These are phyloP conservation scores for Atta texana DNA, from an alignment of 1,140 invertebrate genomes.

Conservation along the genomic window DNA sequence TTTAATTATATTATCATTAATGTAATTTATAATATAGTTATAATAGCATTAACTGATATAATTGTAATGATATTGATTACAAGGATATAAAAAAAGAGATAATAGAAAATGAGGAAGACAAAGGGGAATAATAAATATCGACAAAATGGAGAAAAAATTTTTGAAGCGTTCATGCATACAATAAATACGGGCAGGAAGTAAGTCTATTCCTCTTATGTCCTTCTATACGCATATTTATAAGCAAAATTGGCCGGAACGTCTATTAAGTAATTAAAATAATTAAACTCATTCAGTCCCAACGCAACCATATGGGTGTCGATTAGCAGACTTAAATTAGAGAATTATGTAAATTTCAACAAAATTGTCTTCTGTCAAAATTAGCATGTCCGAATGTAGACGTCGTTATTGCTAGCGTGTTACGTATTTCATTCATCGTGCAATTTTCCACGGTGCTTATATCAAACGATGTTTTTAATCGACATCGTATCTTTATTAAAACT, in stretches of 20 bases:
- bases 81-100: slow-evolving; percentile 9
- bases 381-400: slow-evolving; percentile 34
- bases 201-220: neutral
- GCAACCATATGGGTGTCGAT: slow-evolving; percentile 44
- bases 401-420: slow-evolving; percentile 15
- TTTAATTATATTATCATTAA: neutral
- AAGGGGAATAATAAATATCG: neutral
- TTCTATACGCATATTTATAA: neutral
- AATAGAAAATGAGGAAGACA: neutral
- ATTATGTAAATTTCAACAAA: slow-evolving; percentile 55
- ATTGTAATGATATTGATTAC: neutral
- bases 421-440: slow-evolving; percentile 31
- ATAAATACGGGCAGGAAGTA: neutral
- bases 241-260: slow-evolving; percentile 39
- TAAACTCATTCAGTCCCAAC: slow-evolving; percentile 37
- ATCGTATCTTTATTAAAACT: slow-evolving; percentile 19
- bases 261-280: slow-evolving; percentile 63
- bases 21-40: neutral
- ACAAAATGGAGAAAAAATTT: neutral
- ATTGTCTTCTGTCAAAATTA: slow-evolving; percentile 45
- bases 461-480: slow-evolving; percentile 41
- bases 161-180: neutral
- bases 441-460: slow-evolving; percentile 5
- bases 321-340: slow-evolving; percentile 57
- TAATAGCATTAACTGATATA: slow-evolving; percentile 17